Percentiles rank a stretch among this genome's conserved stretches.
These are phyloP conservation scores for Elmis aenea DNA, from an alignment of 2,888 invertebrate genomes.

Conservation along the genomic window DNA sequence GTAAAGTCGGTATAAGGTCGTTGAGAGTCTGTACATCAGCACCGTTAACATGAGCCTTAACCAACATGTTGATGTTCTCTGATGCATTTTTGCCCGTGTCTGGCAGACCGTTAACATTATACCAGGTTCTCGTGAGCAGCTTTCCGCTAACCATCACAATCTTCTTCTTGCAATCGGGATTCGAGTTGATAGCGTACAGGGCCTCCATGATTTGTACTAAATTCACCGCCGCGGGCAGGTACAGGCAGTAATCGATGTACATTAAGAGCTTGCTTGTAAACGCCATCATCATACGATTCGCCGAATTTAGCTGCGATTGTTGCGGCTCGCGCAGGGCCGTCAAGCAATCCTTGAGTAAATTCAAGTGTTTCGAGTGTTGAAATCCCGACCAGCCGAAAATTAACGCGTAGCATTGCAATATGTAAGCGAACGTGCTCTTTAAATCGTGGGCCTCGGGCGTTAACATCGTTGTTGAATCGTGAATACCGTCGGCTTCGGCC, in stretches of 20 bases:
- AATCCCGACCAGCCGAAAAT: constrained; percentile 53
- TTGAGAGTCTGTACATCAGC: constrained; percentile 56
- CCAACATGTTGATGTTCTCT: constrained; percentile 53
- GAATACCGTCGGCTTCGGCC: constrained; percentile 50
- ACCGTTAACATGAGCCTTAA: constrained; percentile 59
- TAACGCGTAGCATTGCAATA: constrained; percentile 43
- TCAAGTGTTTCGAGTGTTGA: constrained; percentile 36
- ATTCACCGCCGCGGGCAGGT: constrained; percentile 52
- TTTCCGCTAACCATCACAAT: constrained; percentile 50
- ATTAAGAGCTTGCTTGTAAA: constrained; percentile 46
- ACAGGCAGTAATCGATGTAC: constrained; percentile 51
- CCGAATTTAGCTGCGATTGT: constrained; percentile 31
- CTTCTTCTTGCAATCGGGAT: constrained; percentile 45
- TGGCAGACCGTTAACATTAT: constrained; percentile 54
- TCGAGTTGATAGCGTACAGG: constrained; percentile 48
- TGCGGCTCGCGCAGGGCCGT: constrained; percentile 42
- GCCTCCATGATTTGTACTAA: constrained; percentile 52
- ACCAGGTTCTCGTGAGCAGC: constrained; percentile 66
- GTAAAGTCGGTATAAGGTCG: constrained; percentile 49
- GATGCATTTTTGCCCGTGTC: constrained; percentile 56
- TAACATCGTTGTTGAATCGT: constrained; percentile 55
- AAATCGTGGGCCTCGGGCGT: constrained; percentile 49
- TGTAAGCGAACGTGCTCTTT: constrained; percentile 44
- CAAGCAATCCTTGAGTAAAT: constrained; percentile 51
- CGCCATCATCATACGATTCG: constrained; percentile 39